Percentiles rank a stretch among this genome's conserved stretches.
These are phyloP conservation scores for Clamator glandarius DNA, from an alignment of 2,797 vertebrate species.

Conservation along the genomic window DNA sequence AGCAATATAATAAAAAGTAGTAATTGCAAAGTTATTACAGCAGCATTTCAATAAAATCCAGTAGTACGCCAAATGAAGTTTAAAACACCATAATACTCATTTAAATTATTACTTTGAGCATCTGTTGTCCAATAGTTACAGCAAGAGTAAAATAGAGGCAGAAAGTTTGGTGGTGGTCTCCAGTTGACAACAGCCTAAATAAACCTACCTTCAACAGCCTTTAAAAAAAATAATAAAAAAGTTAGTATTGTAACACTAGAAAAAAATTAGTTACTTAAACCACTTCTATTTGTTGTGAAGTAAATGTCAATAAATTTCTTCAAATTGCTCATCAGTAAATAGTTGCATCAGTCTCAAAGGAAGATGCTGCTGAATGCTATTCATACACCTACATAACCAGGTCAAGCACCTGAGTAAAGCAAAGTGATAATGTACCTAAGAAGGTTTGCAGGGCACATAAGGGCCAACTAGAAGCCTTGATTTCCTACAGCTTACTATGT, in stretches of 20 bases:
- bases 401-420: neutral
- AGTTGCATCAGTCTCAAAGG: neutral
- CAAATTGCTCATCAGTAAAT: neutral
- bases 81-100: neutral
- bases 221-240: too few species aligned
- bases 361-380: neutral
- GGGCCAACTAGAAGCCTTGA: neutral
- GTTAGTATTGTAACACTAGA: neutral
- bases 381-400: neutral
- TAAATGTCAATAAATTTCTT: neutral
- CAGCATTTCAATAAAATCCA: neutral
- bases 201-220: neutral
- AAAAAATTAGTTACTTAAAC: neutral
- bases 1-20: neutral
- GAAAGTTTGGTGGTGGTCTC: neutral
- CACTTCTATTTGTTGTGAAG: neutral
- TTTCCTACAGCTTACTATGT: neutral
- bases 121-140: neutral
- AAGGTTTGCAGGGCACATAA: rapidly evolving
- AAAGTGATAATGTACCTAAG: neutral
- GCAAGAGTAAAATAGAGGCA: neutral
- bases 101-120: neutral
- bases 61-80: neutral
- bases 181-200: neutral
- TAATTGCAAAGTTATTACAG: neutral